Conservation (phyloP, 2,113 vertebrate species). For the Artemisiospiza belli region DNA sequence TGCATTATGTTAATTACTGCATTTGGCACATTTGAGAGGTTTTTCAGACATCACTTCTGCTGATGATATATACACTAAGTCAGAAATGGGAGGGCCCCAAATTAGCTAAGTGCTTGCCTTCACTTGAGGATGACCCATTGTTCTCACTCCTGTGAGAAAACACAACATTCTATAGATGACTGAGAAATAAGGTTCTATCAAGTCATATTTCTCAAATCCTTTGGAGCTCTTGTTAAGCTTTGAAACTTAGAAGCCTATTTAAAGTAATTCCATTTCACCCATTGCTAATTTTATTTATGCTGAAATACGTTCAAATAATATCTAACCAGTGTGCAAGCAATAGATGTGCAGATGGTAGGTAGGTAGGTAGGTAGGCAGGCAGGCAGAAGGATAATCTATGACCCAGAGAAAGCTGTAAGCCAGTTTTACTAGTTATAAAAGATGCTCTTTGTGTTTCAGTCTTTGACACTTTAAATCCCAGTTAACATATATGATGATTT, state of each 20-base stretch:
- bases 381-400: neutral
- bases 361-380: neutral
- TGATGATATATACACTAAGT: neutral
- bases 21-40: neutral
- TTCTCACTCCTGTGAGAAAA: neutral
- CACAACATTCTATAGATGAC: neutral
- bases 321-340: neutral
- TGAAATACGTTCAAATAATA: neutral
- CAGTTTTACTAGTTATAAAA: neutral
- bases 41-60: neutral
- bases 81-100: neutral
- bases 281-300: neutral
- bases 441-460: neutral
- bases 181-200: neutral
- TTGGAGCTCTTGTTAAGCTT: neutral
- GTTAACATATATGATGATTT: neutral
- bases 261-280: neutral
- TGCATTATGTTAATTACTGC: neutral
- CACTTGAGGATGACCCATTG: neutral
- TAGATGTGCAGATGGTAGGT: neutral
- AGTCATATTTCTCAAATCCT: neutral
- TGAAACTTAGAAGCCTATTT: neutral
- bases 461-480: conserved; percentile 4
- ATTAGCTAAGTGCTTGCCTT: neutral
- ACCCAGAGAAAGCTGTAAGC: neutral